Evolutionary conservation across 2,888 invertebrate genomes (phyloP), one percentile per base, ranked within the genome.

Genomic region (Caenorhabditis sinica): DNA sequence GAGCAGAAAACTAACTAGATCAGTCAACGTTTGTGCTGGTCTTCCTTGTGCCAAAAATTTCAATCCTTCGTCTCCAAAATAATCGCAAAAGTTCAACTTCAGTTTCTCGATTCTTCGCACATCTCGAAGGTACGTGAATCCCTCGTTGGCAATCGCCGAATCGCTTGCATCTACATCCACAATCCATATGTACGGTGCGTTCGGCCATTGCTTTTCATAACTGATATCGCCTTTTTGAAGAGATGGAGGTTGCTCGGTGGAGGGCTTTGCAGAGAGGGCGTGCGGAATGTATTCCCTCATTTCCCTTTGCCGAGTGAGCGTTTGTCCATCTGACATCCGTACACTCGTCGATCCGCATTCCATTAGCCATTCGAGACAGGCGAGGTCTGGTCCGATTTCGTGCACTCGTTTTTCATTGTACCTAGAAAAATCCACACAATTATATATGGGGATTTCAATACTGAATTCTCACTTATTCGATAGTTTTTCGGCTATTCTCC

Each of bases 361-460:
- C 92, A 92, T 91, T 20, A 91, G 76, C 92, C 92, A 92, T 77
- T 92, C 91, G 9, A 92, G 82, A 68, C 91, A 92, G 1, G 92
- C 90, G 30, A 92, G 82, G 69, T 92, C 92, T 0, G 92, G 92
- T 6, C 92, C 92, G 49, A 92, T 83, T 63, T 86, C 86, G 8
- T 86, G 65, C 4, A 90, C 89, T 25, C 91, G 85, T 17, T 90
- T 82, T 20, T 84, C 87, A 28, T 89, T 79, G 86, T 86, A 92
- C 60, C 90, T 91, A 53, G 3, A 56, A 28, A 15, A 81, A 61
- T 30, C 30, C n/a, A 13, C 17, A 20, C 20, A 20, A 23, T 51
- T 9, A n/a, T 17, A 58, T 43, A 8, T 74, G 17, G 15, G 0
- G 49, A 25, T 61, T 11, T n/a, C 30, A n/a, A n/a, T n/a, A 8